phyloP scores from a whole-genome alignment of 2,888 invertebrate genomes.

The Microctonus aethiopoides region DNA sequence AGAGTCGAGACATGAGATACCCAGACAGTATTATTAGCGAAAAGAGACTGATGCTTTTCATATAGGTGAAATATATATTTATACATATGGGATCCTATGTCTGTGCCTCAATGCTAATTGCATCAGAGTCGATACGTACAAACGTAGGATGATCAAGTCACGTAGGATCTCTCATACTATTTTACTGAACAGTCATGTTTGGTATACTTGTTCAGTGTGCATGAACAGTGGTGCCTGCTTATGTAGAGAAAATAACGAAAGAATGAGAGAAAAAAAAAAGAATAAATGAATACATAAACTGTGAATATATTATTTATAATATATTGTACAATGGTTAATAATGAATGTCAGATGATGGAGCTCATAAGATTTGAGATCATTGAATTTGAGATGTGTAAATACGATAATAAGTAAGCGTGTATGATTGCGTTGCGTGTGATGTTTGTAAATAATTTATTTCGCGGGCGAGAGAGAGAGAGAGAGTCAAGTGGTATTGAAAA shows the following conservation, averaged over 20 bases:
- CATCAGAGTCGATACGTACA: neutral
- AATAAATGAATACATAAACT: slow-evolving; percentile 29
- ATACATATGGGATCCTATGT: slow-evolving; percentile 46
- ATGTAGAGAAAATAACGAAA: slow-evolving; percentile 5
- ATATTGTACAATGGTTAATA: slow-evolving; percentile 32
- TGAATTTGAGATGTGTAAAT: neutral
- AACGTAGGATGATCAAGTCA: slow-evolving; percentile 47
- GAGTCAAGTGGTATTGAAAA: neutral
- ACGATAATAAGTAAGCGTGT: slow-evolving; percentile 6
- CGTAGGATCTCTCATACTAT: slow-evolving; percentile 57
- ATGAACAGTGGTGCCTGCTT: slow-evolving; percentile 32
- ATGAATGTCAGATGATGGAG: neutral
- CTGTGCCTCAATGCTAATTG: slow-evolving; percentile 1
- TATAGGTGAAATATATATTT: slow-evolving; percentile 67
- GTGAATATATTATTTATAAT: slow-evolving; percentile 49
- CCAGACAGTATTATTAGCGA: slow-evolving; percentile 53
- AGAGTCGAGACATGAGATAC: slow-evolving; percentile 38
- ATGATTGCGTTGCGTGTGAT: neutral
- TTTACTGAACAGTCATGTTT: slow-evolving; percentile 53
- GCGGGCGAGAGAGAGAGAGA: too few species aligned
- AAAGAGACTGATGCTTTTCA: slow-evolving; percentile 67
- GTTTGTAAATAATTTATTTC: slow-evolving; percentile 4
- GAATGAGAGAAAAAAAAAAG: slow-evolving; percentile 20
- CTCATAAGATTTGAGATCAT: neutral
- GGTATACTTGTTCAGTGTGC: slow-evolving; percentile 29